A percentile compares a stretch with the other conserved stretches of the same genome.
Conservation (phyloP, 2,113 vertebrate species). For the Odontesthes bonariensis region DNA sequence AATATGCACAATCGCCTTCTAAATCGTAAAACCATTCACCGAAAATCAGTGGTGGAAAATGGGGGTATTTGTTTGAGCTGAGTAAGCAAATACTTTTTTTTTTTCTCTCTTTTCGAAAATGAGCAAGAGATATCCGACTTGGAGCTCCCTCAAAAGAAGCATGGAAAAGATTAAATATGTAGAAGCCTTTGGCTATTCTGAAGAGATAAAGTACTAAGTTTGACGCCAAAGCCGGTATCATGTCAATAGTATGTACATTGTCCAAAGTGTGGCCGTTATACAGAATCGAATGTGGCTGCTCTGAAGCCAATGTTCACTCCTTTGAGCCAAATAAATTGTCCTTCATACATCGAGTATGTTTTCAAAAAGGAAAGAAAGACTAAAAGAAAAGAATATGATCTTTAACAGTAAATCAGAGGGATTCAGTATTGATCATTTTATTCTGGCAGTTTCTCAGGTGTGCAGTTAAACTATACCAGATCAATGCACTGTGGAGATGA, state of each 20-base stretch:
- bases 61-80: conserved; percentile 46
- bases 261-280: neutral
- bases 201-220: neutral
- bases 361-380: conserved; percentile 2
- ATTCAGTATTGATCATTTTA: conserved; percentile 34
- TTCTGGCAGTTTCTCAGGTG: conserved; percentile 25
- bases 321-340: neutral
- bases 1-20: conserved; percentile 20
- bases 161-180: neutral
- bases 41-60: conserved; percentile 29
- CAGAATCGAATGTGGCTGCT: conserved; percentile 15
- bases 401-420: conserved; percentile 48
- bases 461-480: conserved; percentile 42
- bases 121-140: conserved; percentile 4
- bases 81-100: conserved; percentile 44
- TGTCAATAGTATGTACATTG: neutral
- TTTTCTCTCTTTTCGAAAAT: conserved; percentile 8
- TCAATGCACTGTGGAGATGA: conserved; percentile 33
- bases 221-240: conserved; percentile 15
- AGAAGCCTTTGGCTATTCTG: conserved; percentile 7
- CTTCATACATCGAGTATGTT: conserved; percentile 3
- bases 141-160: conserved; percentile 3
- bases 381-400: neutral
- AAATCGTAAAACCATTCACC: conserved; percentile 29
- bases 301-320: neutral